phyloP scores from a whole-genome alignment of 2,113 vertebrate species.

The Myrmecophaga tridactyla region DNA sequence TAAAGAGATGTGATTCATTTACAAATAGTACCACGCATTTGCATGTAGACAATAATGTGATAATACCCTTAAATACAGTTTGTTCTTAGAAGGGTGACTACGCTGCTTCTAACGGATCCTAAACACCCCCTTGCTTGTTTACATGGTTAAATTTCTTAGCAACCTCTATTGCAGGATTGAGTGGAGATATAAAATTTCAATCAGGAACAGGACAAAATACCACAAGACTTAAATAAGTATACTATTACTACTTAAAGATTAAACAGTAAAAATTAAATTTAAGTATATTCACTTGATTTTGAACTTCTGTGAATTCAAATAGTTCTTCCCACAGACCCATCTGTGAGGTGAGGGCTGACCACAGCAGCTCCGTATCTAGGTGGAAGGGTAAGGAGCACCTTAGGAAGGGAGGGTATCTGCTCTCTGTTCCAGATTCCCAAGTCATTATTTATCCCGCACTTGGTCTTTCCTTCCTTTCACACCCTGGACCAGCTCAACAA shows the following conservation, averaged over 20 bases:
- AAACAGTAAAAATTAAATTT: constrained; percentile 24
- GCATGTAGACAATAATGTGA: constrained; percentile 64
- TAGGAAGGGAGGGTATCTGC: neutral
- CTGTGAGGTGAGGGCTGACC: neutral
- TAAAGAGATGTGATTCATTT: constrained; percentile 57
- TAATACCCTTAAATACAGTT: constrained; percentile 59
- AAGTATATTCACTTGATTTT: neutral
- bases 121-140: constrained; percentile 31
- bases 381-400: too few species aligned
- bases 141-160: constrained; percentile 51
- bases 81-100: constrained; percentile 51
- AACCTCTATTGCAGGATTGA: constrained; percentile 32
- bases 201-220: neutral
- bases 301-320: neutral
- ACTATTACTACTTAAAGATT: neutral
- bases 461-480: neutral
- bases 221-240: constrained; percentile 28
- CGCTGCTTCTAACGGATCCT: neutral
- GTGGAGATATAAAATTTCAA: constrained; percentile 28
- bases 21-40: constrained; percentile 61
- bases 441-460: neutral
- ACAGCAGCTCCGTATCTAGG: neutral
- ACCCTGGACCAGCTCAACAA: neutral
- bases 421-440: neutral
- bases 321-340: neutral